Percentiles rank a stretch among this genome's conserved stretches.
These are phyloP conservation scores for Hypselothyrea guttata DNA, from an alignment of 2,888 invertebrate genomes.

Conservation along the genomic window DNA sequence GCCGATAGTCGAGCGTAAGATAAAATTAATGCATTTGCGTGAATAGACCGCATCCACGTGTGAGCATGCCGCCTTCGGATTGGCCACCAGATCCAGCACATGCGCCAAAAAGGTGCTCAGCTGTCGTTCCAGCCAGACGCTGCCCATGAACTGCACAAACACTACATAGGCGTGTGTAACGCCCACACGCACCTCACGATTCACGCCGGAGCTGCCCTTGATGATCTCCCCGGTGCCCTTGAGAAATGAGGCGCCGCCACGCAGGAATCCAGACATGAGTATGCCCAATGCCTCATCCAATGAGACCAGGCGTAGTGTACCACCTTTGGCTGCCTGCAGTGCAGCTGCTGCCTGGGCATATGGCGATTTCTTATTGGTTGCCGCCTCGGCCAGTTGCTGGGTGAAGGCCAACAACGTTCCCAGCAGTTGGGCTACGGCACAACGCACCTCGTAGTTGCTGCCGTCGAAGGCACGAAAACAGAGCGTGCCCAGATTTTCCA, in stretches of 20 bases:
- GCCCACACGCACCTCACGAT: conserved; percentile 97
- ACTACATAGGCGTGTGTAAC: conserved; percentile 98
- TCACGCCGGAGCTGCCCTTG: conserved; percentile 95
- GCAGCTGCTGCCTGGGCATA: conserved; percentile 52
- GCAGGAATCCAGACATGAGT: conserved; percentile 95
- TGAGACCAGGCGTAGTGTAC: conserved; percentile 84
- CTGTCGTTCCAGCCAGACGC: conserved; percentile 97
- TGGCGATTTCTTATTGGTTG: conserved; percentile 77
- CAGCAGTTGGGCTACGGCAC: conserved; percentile 94
- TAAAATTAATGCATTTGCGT: conserved; percentile 97
- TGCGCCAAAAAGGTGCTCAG: conserved; percentile 93
- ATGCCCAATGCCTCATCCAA: conserved; percentile 95
- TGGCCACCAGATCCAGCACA: conserved; percentile 95
- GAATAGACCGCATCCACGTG: conserved; percentile 99
- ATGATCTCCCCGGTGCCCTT: conserved; percentile 97
- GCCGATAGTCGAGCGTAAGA: conserved; percentile 94
- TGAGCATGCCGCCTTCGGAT: conserved; percentile 96
- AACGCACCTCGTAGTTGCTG: conserved; percentile 95
- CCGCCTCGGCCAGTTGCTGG: conserved; percentile 86
- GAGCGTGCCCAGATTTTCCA: conserved; percentile 95
- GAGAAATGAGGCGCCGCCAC: conserved; percentile 96
- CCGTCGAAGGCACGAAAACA: conserved; percentile 96
- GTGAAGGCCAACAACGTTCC: conserved; percentile 89
- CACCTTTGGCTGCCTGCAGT: conserved; percentile 68
- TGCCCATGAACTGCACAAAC: conserved; percentile 96